phyloP scores from a whole-genome alignment of 2,888 invertebrate genomes.

The Heteropelma amictum region DNA sequence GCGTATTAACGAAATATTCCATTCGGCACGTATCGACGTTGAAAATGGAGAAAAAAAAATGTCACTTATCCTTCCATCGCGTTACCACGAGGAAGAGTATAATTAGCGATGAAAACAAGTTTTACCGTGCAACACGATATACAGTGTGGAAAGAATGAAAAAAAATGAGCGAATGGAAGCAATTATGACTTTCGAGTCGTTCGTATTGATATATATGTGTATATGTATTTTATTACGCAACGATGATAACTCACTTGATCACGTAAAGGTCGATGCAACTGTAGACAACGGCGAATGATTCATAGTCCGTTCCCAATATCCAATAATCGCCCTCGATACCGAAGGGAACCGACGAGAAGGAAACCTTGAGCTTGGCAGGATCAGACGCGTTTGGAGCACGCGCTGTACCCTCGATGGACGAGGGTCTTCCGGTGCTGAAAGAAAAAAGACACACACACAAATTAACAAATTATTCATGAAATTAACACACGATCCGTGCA shows the following conservation, averaged over 20 bases:
- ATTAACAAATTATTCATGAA: slow-evolving; percentile 8
- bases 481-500: neutral
- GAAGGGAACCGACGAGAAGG: slow-evolving; percentile 82
- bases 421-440: slow-evolving; percentile 74
- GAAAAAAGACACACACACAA: too few species aligned
- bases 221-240: neutral
- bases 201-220: too few species aligned
- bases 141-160: too few species aligned
- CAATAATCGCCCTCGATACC: slow-evolving; percentile 81
- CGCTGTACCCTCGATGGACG: slow-evolving; percentile 81
- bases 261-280: slow-evolving; percentile 80
- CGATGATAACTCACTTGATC: slow-evolving; percentile 74
- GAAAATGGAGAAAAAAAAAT: too few species aligned
- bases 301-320: slow-evolving; percentile 84
- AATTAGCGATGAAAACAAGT: too few species aligned
- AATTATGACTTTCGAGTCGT: too few species aligned
- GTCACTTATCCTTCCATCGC: too few species aligned
- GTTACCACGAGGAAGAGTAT: too few species aligned
- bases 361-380: slow-evolving; percentile 81
- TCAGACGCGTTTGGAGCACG: slow-evolving; percentile 79
- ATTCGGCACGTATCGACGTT: too few species aligned
- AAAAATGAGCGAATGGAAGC: too few species aligned
- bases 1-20: too few species aligned
- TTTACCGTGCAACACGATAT: too few species aligned
- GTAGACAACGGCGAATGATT: slow-evolving; percentile 82